phyloP scores from a whole-genome alignment of 1,140 invertebrate genomes.

The Mamestra configurata region DNA sequence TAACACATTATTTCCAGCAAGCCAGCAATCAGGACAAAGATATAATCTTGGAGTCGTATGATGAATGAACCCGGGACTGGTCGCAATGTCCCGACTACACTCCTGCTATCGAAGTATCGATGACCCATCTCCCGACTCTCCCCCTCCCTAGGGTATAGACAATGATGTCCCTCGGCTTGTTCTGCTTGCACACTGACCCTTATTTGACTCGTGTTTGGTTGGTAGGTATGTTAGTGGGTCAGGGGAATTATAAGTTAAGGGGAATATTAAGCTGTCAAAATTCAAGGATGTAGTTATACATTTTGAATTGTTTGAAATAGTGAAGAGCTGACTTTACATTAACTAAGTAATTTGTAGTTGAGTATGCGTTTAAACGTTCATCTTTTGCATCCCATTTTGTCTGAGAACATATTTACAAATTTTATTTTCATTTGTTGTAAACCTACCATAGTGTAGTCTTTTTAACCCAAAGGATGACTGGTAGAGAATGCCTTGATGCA shows the following conservation, averaged over 20 bases:
- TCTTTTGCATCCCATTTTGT: no score
- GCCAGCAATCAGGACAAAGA: constrained; percentile 62
- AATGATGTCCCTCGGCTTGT: constrained; percentile 4
- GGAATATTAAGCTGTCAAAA: not conserved
- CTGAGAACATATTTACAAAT: no score
- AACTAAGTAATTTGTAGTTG: not conserved
- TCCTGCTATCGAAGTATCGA: not conserved
- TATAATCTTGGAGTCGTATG: constrained; percentile 58
- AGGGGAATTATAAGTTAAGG: no score
- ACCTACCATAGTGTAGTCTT: no score
- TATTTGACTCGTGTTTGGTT: not conserved
- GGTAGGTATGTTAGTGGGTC: constrained; percentile 5
- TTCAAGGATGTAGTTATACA: not conserved
- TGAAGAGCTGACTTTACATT: not conserved
- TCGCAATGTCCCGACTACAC: not conserved
- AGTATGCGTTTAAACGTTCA: no score
- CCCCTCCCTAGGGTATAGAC: constrained; percentile 9
- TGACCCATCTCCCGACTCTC: not conserved
- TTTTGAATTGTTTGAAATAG: not conserved
- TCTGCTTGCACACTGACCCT: constrained; percentile 19
- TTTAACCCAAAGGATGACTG: no score
- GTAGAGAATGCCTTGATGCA: no score
- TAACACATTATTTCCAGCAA: constrained; percentile 64
- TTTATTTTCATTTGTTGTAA: no score
- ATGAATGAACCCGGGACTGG: constrained; percentile 34